phyloP scores from a whole-genome alignment of 1,140 invertebrate genomes.

The Temnothorax curvispinosus region DNA sequence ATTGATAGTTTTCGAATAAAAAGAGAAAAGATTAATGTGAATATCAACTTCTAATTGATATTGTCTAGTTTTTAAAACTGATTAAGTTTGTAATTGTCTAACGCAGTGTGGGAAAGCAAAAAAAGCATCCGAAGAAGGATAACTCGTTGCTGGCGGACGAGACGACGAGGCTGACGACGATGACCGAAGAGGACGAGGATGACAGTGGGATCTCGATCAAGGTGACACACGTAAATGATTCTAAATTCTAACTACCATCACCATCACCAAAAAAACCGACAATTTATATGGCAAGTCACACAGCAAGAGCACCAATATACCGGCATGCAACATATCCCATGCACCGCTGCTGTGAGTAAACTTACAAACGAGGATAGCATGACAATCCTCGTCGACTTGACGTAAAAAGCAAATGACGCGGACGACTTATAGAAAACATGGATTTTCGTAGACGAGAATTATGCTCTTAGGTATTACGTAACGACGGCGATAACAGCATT shows the following conservation, averaged over 20 bases:
- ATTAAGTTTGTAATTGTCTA: constrained; percentile 15
- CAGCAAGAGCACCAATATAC: constrained; percentile 83
- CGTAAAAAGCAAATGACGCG: constrained; percentile 51
- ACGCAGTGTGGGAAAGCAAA: constrained; percentile 79
- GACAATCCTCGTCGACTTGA: constrained; percentile 55
- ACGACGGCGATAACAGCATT: not conserved
- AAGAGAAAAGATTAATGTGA: not conserved
- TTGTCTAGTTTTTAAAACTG: not conserved
- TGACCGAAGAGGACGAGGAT: constrained; percentile 86
- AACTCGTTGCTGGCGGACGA: constrained; percentile 78
- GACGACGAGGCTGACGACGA: constrained; percentile 83
- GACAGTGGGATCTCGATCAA: constrained; percentile 88
- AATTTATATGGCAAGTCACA: constrained; percentile 77
- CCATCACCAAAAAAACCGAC: constrained; percentile 70
- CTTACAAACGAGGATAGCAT: constrained; percentile 69
- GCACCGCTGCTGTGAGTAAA: constrained; percentile 82
- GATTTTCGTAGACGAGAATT: constrained; percentile 39
- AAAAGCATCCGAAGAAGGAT: constrained; percentile 82
- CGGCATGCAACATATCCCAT: constrained; percentile 82
- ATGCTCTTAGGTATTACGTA: not conserved
- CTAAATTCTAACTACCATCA: constrained; percentile 83
- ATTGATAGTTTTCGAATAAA: not conserved
- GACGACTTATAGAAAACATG: constrained; percentile 14
- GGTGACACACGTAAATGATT: constrained; percentile 85
- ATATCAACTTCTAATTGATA: not conserved